These are phyloP conservation scores for Leguminivora glycinivorella DNA, from an alignment of 1,140 invertebrate genomes.

Conservation along the genomic window DNA sequence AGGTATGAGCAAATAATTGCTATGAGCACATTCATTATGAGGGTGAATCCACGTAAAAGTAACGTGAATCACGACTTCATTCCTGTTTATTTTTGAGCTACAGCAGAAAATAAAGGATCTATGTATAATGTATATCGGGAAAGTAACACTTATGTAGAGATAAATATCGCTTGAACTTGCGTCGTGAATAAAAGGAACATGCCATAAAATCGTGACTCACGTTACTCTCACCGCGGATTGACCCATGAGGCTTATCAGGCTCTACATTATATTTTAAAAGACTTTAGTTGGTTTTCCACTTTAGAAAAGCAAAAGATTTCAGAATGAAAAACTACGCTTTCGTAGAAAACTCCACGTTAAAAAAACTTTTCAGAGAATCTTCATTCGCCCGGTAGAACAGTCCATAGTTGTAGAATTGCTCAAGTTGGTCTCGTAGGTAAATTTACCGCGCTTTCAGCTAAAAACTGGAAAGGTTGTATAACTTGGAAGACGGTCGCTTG, in stretches of 20 bases:
- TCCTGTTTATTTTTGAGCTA: no score
- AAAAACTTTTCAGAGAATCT: constrained; percentile 4
- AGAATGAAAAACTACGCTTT: not conserved
- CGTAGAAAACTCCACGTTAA: not conserved
- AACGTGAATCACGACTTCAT: no score
- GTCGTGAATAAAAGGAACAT: no score
- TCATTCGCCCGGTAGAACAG: not conserved
- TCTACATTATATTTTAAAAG: not conserved
- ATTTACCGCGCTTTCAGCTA: constrained; percentile 23
- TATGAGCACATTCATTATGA: no score
- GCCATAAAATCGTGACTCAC: no score
- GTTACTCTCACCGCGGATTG: no score
- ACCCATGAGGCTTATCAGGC: not conserved
- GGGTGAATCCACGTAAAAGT: no score
- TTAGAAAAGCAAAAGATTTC: not conserved
- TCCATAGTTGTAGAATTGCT: constrained; percentile 10
- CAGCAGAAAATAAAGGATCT: no score
- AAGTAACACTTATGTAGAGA: no score
- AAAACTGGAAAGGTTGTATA: constrained; percentile 17
- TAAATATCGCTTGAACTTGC: no score
- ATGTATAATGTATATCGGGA: no score
- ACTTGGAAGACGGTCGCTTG: constrained; percentile 17
- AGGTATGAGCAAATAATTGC: no score
- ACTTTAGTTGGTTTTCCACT: not conserved
- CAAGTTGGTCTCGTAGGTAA: constrained; percentile 23